phyloP scores from a whole-genome alignment of 2,797 vertebrate species.

The Sphenodon punctatus region DNA sequence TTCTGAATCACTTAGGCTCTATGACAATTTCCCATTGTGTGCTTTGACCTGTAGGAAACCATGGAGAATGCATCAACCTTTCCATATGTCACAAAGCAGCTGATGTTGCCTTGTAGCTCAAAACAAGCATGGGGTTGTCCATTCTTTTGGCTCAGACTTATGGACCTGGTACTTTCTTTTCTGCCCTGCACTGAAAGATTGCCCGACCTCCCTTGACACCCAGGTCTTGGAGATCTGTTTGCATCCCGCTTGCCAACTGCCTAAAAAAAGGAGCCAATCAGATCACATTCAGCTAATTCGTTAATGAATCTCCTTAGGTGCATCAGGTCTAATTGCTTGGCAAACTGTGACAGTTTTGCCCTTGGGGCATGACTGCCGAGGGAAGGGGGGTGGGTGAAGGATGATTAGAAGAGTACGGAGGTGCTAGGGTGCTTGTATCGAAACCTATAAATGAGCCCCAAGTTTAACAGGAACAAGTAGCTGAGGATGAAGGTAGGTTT shows the following conservation, averaged over 20 bases:
- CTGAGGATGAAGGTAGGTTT: conserved; percentile 38
- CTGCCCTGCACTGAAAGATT: neutral
- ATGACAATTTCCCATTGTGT: too few species aligned
- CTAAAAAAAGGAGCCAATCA: conserved; percentile 55
- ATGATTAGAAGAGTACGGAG: neutral
- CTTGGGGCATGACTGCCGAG: neutral
- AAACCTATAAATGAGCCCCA: neutral
- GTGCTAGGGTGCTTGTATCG: neutral
- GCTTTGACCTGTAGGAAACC: too few species aligned
- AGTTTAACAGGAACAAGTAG: neutral
- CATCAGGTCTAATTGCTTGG: conserved; percentile 37
- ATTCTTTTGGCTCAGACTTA: neutral
- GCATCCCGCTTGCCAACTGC: conserved; percentile 4
- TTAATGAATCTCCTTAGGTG: conserved; percentile 60
- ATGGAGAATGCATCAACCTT: neutral
- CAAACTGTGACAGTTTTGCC: conserved; percentile 9
- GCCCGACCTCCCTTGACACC: neutral
- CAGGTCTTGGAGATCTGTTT: conserved; percentile 40
- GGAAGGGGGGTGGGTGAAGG: conserved; percentile 3
- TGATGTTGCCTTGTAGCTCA: neutral
- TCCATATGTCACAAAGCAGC: neutral
- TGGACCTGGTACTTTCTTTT: neutral
- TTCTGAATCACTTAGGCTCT: neutral
- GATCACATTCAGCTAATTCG: conserved; percentile 15
- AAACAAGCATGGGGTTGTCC: neutral